A percentile compares a stretch with the other conserved stretches of the same genome.
Conservation (phyloP, 2,797 vertebrate genomes). For the Melanotaenia parkinsoni region DNA sequence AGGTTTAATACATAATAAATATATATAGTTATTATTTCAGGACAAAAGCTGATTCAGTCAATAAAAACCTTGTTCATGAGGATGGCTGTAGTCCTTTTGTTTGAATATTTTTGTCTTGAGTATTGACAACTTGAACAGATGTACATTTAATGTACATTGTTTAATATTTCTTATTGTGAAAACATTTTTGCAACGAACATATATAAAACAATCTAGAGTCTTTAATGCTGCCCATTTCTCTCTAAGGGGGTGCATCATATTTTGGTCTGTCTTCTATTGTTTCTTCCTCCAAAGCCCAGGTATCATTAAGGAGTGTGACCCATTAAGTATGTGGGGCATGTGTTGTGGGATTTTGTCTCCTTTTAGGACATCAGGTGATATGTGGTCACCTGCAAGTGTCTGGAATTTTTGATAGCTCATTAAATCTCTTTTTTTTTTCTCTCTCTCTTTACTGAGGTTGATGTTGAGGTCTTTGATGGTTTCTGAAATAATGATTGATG, state of each 20-base stretch:
- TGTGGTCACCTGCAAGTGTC: conserved; percentile 11
- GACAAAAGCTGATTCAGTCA: no score
- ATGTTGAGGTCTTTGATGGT: background rate
- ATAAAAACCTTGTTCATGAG: no score
- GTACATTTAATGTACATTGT: background rate
- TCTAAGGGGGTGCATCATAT: background rate
- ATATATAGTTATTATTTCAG: no score
- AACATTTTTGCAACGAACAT: no score
- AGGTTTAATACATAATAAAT: no score
- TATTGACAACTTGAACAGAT: background rate
- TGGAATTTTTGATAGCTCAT: conserved; percentile 3
- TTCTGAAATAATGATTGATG: background rate
- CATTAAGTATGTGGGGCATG: conserved; percentile 26
- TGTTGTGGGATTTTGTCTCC: conserved; percentile 29
- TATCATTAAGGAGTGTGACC: background rate
- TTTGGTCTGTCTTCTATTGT: background rate
- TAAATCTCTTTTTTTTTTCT: background rate
- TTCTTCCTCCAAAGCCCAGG: background rate
- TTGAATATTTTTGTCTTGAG: background rate
- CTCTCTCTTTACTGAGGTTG: background rate
- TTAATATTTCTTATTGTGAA: no score
- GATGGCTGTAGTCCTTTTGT: no score
- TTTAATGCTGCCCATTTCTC: background rate
- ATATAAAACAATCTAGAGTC: background rate
- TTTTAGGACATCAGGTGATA: conserved; percentile 32